A percentile compares a stretch with the other conserved stretches of the same genome.
Evolutionary conservation across 2,888 invertebrate species (phyloP).

Genomic region (Athetis lepigone): DNA sequence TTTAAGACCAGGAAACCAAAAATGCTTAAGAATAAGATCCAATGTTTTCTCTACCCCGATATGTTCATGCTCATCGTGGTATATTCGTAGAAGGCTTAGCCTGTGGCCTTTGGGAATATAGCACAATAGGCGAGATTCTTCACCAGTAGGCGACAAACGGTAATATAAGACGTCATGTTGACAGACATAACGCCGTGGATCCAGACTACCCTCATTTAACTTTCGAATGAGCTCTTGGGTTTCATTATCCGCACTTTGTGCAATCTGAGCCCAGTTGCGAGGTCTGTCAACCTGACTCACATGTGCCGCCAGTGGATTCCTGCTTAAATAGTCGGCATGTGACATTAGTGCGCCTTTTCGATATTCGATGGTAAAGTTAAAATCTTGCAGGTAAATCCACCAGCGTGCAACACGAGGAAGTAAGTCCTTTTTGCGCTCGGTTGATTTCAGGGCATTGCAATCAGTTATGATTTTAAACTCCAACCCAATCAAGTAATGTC

Average conservation of each 20-base stretch:
- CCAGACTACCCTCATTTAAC: not conserved
- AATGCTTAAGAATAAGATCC: not conserved
- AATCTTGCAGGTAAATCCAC: slow-evolving; percentile 64
- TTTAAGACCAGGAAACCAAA: not conserved
- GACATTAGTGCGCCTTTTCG: slow-evolving; percentile 51
- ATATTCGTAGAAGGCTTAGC: not conserved
- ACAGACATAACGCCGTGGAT: not conserved
- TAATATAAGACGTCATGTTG: not conserved
- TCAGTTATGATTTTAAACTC: slow-evolving; percentile 55
- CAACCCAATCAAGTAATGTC: slow-evolving; percentile 53
- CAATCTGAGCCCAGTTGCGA: not conserved
- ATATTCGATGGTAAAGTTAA: slow-evolving; percentile 54
- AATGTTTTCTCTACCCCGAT: not conserved
- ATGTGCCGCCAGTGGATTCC: slow-evolving; percentile 48
- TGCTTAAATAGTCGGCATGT: slow-evolving; percentile 57
- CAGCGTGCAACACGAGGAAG: slow-evolving; percentile 59
- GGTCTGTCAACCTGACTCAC: too few species aligned
- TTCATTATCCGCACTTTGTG: not conserved
- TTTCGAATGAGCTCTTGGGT: not conserved
- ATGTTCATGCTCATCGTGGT: not conserved
- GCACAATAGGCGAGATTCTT: not conserved
- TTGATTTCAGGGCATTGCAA: slow-evolving; percentile 63
- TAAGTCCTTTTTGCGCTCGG: slow-evolving; percentile 58
- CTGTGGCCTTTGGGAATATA: not conserved
- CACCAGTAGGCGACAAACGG: not conserved